Conservation (phyloP, 2,888 invertebrate genomes). For the Helleia helle region DNA sequence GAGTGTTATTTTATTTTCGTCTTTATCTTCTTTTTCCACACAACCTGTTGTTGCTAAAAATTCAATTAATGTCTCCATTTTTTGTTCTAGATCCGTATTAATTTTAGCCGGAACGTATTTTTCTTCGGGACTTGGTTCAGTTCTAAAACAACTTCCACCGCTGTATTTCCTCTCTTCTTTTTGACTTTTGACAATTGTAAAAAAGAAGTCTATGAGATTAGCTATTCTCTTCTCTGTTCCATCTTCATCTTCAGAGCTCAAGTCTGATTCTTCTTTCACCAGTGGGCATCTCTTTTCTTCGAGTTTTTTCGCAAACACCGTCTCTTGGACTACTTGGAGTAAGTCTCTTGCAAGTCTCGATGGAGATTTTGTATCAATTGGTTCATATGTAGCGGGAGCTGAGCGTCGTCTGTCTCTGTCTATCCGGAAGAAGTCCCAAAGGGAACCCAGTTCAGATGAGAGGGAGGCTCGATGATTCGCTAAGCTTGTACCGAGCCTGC, state of each 20-base stretch:
- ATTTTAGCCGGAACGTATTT: conserved; percentile 41
- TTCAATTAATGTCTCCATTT: conserved; percentile 67
- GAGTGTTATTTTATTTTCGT: conserved; percentile 60
- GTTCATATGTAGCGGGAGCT: conserved; percentile 44
- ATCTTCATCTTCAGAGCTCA: conserved; percentile 55
- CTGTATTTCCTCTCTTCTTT: conserved; percentile 58
- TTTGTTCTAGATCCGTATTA: conserved; percentile 57
- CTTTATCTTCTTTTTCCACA: conserved; percentile 46
- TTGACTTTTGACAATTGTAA: conserved; percentile 65
- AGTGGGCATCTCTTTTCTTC: conserved; percentile 57
- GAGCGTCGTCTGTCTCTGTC: conserved; percentile 51
- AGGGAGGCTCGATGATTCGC: conserved; percentile 61
- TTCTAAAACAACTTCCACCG: conserved; percentile 57
- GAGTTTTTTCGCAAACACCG: conserved; percentile 46
- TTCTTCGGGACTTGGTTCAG: conserved; percentile 51
- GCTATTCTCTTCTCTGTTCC: conserved; percentile 56
- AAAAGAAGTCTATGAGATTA: conserved; percentile 65
- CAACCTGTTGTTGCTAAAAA: conserved; percentile 60
- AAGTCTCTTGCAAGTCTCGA: conserved; percentile 55
- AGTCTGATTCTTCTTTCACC: conserved; percentile 59
- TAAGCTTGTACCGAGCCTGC: conserved; percentile 53
- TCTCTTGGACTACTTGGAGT: conserved; percentile 62
- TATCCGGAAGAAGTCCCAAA: conserved; percentile 59
- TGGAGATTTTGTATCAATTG: conserved; percentile 49
- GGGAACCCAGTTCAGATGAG: conserved; percentile 56